A percentile compares a stretch with the other conserved stretches of the same genome.
Conservation (phyloP, 2,888 invertebrate genomes). For the Eilema depressum region DNA sequence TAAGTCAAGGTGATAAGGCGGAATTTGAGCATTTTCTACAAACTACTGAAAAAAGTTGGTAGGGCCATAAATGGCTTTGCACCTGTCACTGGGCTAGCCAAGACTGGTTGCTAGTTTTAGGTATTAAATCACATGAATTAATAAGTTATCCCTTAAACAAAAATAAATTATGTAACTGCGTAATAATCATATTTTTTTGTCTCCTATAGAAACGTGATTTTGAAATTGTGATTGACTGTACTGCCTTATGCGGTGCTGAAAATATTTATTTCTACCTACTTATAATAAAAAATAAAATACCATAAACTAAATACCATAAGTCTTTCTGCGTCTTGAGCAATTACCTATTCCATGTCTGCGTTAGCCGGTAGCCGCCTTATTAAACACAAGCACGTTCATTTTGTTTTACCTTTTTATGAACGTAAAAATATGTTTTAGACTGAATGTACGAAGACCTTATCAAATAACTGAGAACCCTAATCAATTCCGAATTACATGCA, state of each 20-base stretch:
- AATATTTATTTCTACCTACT: too few species aligned
- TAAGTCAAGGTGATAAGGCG: slow-evolving; percentile 62
- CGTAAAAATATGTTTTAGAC: slow-evolving; percentile 19
- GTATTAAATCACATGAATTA: slow-evolving; percentile 54
- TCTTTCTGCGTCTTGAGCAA: too few species aligned
- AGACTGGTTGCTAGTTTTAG: slow-evolving; percentile 59
- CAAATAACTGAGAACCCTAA: slow-evolving; percentile 44
- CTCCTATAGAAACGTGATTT: not conserved
- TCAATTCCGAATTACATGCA: slow-evolving; percentile 49
- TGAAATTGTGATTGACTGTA: too few species aligned
- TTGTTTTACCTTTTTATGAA: slow-evolving; percentile 5
- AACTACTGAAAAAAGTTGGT: slow-evolving; percentile 63
- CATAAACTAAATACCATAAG: too few species aligned
- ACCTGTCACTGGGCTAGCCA: slow-evolving; percentile 77
- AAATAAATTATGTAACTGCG: slow-evolving; percentile 15
- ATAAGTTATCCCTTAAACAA: slow-evolving; percentile 31
- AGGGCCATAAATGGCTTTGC: slow-evolving; percentile 75
- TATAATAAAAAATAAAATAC: too few species aligned
- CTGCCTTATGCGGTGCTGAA: too few species aligned
- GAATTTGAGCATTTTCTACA: slow-evolving; percentile 55
- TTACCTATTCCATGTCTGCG: too few species aligned
- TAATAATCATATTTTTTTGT: not conserved
- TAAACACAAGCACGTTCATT: not conserved
- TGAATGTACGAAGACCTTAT: slow-evolving; percentile 28
- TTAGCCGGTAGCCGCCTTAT: too few species aligned